phyloP scores from a whole-genome alignment of 2,113 vertebrate genomes.

The Neodon shergylaensis region DNA sequence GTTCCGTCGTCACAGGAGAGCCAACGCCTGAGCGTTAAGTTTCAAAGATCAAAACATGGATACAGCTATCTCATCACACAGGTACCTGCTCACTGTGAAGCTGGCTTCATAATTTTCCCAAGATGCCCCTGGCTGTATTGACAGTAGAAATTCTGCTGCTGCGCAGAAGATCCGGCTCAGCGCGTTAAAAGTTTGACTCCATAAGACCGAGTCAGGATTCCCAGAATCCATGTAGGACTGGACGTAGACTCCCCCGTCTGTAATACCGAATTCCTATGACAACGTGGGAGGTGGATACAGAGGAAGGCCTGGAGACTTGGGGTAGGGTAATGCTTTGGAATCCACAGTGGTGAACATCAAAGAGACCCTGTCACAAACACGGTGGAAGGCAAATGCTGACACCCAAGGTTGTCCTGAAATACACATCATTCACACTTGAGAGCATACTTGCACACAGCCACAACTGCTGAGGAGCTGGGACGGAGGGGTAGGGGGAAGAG shows the following conservation, averaged over 20 bases:
- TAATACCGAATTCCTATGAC: neutral
- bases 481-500: too few relatives aligned
- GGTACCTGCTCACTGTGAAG: neutral
- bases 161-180: neutral
- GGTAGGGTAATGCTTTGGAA: too few relatives aligned
- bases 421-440: neutral
- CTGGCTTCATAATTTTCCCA: neutral
- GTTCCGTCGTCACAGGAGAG: neutral
- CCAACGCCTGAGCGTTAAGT: neutral
- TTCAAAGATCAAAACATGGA: constrained; percentile 6
- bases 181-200: neutral
- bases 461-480: neutral
- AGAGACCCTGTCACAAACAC: too few relatives aligned
- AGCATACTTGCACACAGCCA: neutral
- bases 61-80: neutral
- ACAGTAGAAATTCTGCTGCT: neutral
- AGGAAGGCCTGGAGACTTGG: neutral
- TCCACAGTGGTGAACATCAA: neutral
- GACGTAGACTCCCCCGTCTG: neutral
- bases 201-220: too few relatives aligned
- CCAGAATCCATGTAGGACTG: neutral
- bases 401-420: neutral
- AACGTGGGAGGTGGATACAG: too few relatives aligned
- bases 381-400: neutral
- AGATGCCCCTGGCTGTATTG: neutral